Conservation (phyloP, 2,888 invertebrate genomes). For the Eurytoma californica region DNA sequence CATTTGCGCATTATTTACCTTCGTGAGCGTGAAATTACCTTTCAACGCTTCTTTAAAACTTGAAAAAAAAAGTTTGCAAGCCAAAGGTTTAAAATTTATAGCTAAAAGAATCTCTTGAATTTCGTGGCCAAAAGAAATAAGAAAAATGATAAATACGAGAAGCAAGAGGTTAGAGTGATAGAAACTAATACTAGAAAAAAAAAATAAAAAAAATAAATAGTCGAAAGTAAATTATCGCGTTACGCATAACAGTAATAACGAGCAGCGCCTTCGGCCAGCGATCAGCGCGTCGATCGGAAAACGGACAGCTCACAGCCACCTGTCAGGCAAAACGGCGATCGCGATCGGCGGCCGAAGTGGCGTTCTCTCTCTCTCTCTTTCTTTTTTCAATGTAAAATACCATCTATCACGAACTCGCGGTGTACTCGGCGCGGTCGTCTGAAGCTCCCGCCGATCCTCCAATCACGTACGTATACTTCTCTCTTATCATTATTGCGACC, state of each 20-base stretch:
- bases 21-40: slow-evolving; percentile 27
- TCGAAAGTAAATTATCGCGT: slow-evolving; percentile 12
- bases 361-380: not conserved
- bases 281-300: slow-evolving; percentile 30
- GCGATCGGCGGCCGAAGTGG: slow-evolving; percentile 44
- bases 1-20: slow-evolving; percentile 11
- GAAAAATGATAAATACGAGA: not conserved
- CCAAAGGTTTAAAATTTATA: too few species aligned
- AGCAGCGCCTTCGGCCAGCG: slow-evolving; percentile 27
- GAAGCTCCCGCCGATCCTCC: slow-evolving; percentile 37
- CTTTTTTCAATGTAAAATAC: not conserved
- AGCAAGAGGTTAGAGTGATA: not conserved
- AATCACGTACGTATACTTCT: slow-evolving; percentile 18
- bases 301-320: not conserved
- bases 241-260: not conserved
- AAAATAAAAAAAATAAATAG: slow-evolving; percentile 31
- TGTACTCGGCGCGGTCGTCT: slow-evolving; percentile 37
- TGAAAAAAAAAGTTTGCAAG: too few species aligned
- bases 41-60: not conserved
- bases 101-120: too few species aligned
- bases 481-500: slow-evolving; percentile 23
- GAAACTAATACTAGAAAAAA: not conserved
- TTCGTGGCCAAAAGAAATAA: not conserved
- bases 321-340: slow-evolving; percentile 1
- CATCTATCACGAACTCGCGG: not conserved